A percentile compares a stretch with the other conserved stretches of the same genome.
phyloP scores from a whole-genome alignment of 2,888 invertebrate genomes.

The Lasioglossum figueresi region DNA sequence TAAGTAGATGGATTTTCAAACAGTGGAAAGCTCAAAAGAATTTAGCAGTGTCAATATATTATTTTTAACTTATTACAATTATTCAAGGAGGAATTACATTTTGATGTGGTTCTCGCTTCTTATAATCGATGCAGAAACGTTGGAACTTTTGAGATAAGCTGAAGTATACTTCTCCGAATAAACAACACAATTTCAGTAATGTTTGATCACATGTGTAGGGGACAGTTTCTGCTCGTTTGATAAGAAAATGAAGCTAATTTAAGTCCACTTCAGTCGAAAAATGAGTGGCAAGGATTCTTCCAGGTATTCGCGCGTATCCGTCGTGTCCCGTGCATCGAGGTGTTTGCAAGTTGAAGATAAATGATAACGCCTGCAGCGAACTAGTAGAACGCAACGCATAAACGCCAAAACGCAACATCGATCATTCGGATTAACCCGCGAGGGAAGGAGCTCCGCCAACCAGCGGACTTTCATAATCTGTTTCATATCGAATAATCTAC shows the following conservation, averaged over 20 bases:
- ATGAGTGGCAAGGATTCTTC: neutral
- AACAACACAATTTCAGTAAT: neutral
- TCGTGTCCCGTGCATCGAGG: neutral
- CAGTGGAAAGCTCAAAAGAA: neutral
- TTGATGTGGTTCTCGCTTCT: neutral
- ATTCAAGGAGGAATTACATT: neutral
- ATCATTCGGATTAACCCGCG: constrained; percentile 47
- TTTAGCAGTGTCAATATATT: neutral
- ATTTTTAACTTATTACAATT: neutral
- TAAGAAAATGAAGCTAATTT: neutral
- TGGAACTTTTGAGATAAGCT: too few species aligned
- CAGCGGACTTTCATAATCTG: constrained; percentile 63
- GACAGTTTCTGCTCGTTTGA: neutral
- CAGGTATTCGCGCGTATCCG: neutral
- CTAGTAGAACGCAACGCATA: neutral
- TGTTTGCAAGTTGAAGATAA: constrained; percentile 7
- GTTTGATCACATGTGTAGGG: neutral
- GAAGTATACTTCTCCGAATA: too few species aligned
- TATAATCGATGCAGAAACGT: neutral
- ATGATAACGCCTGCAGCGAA: neutral
- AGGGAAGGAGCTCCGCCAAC: constrained; percentile 35
- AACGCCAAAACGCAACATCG: constrained; percentile 26
- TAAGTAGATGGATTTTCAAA: neutral
- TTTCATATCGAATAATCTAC: constrained; percentile 70
- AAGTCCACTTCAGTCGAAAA: neutral